Base-by-base conservation (phyloP, 2,888 invertebrate species). In the Drosophila pseudotakahashii region DNA sequence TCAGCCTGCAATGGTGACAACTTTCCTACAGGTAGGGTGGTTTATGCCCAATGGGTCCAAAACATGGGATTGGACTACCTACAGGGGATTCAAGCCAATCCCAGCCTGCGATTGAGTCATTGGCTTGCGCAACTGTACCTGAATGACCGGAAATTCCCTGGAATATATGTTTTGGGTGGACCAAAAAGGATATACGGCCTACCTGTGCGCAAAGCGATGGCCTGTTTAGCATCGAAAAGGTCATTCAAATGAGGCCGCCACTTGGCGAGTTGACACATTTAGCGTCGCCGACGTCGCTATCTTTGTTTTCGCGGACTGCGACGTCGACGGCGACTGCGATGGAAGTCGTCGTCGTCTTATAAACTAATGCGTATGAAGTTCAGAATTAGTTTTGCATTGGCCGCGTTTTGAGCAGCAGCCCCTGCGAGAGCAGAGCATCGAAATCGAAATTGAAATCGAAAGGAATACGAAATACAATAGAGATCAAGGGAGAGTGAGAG, bases 341-440 rank as follows among this genome's bases (percentile, higher is more conserved):
- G 42, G 4, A 26, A 19, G 44, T 2, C 42, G 42, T 42, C 45
- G 45, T 14, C 47, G 47, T 73, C 87, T 88, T 88, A 87, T 87
- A 85, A 88, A 88, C 89, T 84, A 87, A 87, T 81, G 81, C 78
- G 75, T 81, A 74, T 79, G 82, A 80, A 80, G 79, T 76, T 82
- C 89, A 82, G 89, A 89, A 89, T 76, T 84, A 80, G 81, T 88
- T 89, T 88, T 76, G 85, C 88, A 82, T 88, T 89, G 84, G 77
- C 70, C 75, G 89, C 76, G 81, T 88, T 79, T 85, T 85, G 79
- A 84, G 82, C 70, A 81, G 79, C 82, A 84, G 60, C 64, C 34
- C 60, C 37, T 47, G 14, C 11, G 37, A 26, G 11, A 36, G 30
- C 47, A 7, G 44, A 71, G 37, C 30, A 47, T 6, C 26, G 26